A percentile compares a stretch with the other conserved stretches of the same genome.
Evolutionary conservation across 2,888 invertebrate genomes (phyloP).

Genomic region (Phyllotreta striolata): DNA sequence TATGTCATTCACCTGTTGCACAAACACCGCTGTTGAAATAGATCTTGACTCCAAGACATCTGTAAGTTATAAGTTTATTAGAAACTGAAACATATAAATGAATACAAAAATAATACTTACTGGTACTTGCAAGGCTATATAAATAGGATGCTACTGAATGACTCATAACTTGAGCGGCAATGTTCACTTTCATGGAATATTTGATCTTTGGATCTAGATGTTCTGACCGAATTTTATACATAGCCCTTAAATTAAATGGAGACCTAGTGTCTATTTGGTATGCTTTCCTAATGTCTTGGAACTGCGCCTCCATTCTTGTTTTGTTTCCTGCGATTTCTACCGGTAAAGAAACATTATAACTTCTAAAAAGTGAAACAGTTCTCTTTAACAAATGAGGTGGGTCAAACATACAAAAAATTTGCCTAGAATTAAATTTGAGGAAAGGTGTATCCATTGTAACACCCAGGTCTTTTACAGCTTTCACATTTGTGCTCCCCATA

Average conservation of each 20-base stretch:
- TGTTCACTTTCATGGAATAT: constrained; percentile 44
- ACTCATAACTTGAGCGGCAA: constrained; percentile 40
- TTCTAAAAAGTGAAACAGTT: constrained; percentile 22
- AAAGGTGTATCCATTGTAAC: too few species aligned
- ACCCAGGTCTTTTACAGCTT: constrained; percentile 28
- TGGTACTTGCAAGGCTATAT: too few species aligned
- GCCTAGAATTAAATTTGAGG: constrained; percentile 18
- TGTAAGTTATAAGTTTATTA: too few species aligned
- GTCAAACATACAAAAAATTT: constrained; percentile 33
- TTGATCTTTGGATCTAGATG: constrained; percentile 41
- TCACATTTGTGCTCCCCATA: constrained; percentile 26
- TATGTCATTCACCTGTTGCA: too few species aligned
- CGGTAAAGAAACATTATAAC: constrained; percentile 18
- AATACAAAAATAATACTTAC: too few species aligned
- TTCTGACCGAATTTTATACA: constrained; percentile 36
- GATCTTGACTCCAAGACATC: too few species aligned
- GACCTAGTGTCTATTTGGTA: constrained; percentile 31
- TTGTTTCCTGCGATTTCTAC: background rate
- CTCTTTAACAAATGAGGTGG: constrained; percentile 32
- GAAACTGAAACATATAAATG: too few species aligned
- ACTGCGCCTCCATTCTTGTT: constrained; percentile 6
- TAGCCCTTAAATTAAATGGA: constrained; percentile 32
- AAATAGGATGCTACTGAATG: constrained; percentile 33
- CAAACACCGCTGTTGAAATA: too few species aligned
- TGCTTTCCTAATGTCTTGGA: constrained; percentile 27